Evolutionary conservation across 2,888 invertebrate species (phyloP), one percentile per base, ranked within the genome.

Genomic region (Agonopterix subpropinquella): DNA sequence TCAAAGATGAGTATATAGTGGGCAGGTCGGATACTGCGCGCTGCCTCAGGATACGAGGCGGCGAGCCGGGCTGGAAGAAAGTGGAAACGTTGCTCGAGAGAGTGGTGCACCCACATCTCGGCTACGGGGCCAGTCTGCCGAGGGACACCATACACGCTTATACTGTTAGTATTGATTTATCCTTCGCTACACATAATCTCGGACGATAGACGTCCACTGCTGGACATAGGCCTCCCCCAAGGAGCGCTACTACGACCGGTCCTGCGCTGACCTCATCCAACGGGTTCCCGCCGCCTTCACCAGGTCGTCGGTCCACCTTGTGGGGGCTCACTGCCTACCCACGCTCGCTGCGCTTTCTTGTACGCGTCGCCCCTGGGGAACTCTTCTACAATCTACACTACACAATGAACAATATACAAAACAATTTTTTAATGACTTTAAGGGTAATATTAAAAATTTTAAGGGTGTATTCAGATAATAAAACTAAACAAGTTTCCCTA

Each of bases 1-100:
- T 94, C 93, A 95, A 95, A 73, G 92, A 94, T 44, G 96, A 96
- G 75, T 90, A 91, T 39, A 57, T 87, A 4, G 80, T 84, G 5
- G 84, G 80, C 9, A 58, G 58, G 0, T 64, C 62, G 7, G 74
- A 55, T 0, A 49, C 43, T 0, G 69, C 65, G 0, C 79, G 87
- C 0, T 75, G 74, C 18, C 53, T 87, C 2, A 64, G 79, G 1
- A 68, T 87, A 11, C 75, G 89, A 0, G 81, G 82, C 9, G 77
- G 77, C 0, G 75, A 73, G 1, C n/a, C 63, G 0, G 80, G 74
- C 44, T 89, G 89, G 89, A 64, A 57, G 57, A 70, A 72, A 2
- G 85, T 88, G 37, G 59, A 62, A 4, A 46, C 70, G 0, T 57
- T 89, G 8, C 69, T 89, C 8, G 44, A 53, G 8, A 53, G 85